phyloP scores from a whole-genome alignment of 2,797 vertebrate genomes.

The Dromococcyx pavoninus region DNA sequence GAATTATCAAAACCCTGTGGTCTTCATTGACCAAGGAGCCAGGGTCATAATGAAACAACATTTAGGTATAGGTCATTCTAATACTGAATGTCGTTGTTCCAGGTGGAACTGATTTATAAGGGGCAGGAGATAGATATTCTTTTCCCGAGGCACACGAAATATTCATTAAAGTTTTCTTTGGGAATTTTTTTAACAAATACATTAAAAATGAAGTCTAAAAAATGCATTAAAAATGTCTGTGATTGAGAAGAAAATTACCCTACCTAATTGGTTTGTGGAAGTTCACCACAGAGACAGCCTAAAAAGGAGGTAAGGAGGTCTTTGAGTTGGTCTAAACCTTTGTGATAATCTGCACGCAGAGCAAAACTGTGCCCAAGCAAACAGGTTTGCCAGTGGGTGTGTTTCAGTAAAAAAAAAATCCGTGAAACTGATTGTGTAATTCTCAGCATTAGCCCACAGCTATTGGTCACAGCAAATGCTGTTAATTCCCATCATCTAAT shows the following conservation, averaged over 20 bases:
- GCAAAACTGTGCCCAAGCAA: neutral
- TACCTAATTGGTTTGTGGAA: neutral
- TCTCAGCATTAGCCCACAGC: neutral
- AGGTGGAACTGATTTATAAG: neutral
- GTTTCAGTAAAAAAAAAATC: neutral
- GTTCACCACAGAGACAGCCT: neutral
- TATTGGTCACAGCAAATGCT: neutral
- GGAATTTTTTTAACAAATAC: neutral
- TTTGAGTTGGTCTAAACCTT: neutral
- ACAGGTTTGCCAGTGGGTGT: neutral
- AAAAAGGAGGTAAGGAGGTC: neutral
- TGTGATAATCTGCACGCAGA: neutral
- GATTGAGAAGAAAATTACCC: neutral
- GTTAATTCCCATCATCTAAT: neutral
- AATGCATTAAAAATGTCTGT: neutral
- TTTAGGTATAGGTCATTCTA: neutral
- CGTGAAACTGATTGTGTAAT: neutral
- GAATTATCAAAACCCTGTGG: neutral
- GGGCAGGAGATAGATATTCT: neutral
- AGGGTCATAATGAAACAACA: neutral
- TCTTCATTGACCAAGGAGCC: neutral
- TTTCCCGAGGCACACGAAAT: neutral
- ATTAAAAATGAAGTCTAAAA: neutral
- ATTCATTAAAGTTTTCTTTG: neutral
- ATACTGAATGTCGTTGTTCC: neutral